A percentile compares a stretch with the other conserved stretches of the same genome.
These are phyloP conservation scores for Sakesphorus luctuosus DNA, from an alignment of 2,113 vertebrate genomes.

Conservation along the genomic window DNA sequence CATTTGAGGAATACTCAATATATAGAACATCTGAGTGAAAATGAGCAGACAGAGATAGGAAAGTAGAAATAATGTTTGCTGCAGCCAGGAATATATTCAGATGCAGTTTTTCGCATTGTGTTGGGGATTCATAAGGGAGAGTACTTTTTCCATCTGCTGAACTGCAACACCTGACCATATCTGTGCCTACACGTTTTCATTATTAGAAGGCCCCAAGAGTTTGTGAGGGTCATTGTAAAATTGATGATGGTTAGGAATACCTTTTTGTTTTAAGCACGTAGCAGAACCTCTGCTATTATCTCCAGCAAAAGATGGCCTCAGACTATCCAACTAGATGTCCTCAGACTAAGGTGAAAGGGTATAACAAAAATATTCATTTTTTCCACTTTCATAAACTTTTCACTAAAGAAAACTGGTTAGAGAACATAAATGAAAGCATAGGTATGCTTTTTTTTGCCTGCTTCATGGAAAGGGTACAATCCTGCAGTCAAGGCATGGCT, in stretches of 20 bases:
- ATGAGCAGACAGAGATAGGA: background rate
- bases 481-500: background rate
- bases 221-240: constrained; percentile 15
- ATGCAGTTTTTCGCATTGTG: constrained; percentile 8
- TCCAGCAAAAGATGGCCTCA: background rate
- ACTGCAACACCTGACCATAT: background rate
- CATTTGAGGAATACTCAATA: background rate
- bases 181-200: constrained; percentile 1
- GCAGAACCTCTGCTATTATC: background rate
- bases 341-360: background rate
- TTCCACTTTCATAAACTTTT: background rate
- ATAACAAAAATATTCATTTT: constrained; percentile 10
- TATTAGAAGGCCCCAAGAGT: background rate
- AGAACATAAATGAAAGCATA: background rate
- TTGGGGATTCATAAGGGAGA: background rate
- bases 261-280: background rate
- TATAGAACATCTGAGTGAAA: constrained; percentile 37
- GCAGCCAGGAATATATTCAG: background rate
- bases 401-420: background rate
- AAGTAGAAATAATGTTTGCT: background rate
- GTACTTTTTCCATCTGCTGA: constrained; percentile 1
- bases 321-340: background rate
- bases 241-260: constrained; percentile 5
- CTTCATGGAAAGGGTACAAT: background rate
- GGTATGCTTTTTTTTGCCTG: background rate